phyloP scores from a whole-genome alignment of 2,113 vertebrate species.

The Laticauda laticaudata region DNA sequence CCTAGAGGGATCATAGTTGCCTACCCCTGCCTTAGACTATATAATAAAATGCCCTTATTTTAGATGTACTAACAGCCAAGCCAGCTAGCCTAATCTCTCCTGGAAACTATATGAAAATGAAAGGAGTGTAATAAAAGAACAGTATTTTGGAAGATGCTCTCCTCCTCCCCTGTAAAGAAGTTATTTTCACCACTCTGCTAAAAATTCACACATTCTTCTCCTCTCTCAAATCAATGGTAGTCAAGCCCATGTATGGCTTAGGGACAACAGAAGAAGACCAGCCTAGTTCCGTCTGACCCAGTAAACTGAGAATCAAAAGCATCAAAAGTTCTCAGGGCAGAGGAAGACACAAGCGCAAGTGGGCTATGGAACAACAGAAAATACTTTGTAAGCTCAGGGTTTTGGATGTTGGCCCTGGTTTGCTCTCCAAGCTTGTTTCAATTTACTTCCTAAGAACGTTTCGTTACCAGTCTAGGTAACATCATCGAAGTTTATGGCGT shows the following conservation, averaged over 20 bases:
- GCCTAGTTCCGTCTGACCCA: neutral
- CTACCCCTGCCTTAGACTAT: neutral
- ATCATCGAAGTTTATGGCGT: neutral
- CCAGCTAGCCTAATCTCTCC: neutral
- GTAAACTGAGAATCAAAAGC: too few relatives aligned
- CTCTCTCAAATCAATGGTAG: neutral
- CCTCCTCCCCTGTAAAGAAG: neutral
- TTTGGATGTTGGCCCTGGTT: too few relatives aligned
- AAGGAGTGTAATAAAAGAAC: neutral
- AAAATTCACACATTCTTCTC: neutral
- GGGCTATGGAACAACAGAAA: too few relatives aligned
- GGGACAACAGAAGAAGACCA: neutral
- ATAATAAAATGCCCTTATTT: neutral
- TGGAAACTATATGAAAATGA: neutral
- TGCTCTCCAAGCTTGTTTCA: too few relatives aligned
- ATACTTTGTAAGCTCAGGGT: too few relatives aligned
- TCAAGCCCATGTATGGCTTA: neutral
- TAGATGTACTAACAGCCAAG: neutral
- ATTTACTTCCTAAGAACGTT: too few relatives aligned
- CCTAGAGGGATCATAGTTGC: neutral
- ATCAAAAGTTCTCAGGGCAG: neutral
- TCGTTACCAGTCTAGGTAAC: too few relatives aligned
- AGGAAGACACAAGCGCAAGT: neutral
- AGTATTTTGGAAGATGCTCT: neutral
- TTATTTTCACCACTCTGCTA: neutral